Conservation (phyloP, 2,888 invertebrate genomes). For the Cerceris ruficornis region DNA sequence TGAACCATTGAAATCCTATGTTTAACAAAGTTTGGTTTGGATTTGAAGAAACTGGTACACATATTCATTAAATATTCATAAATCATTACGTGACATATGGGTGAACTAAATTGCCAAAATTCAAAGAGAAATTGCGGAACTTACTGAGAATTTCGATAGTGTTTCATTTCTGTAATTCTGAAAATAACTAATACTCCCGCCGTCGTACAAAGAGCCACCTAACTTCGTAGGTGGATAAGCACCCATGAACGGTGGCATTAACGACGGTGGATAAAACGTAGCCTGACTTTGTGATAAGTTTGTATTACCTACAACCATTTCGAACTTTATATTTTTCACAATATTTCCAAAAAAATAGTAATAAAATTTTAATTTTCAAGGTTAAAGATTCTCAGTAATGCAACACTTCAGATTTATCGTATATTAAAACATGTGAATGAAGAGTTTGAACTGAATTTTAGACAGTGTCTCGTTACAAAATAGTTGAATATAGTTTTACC, state of each 20-base stretch:
- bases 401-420: not conserved
- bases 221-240: slow-evolving; percentile 77
- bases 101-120: not conserved
- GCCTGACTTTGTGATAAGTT: slow-evolving; percentile 3
- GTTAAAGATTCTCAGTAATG: not conserved
- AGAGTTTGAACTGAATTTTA: not conserved
- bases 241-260: slow-evolving; percentile 77
- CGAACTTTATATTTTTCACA: too few relatives aligned
- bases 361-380: not conserved
- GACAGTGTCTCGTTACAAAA: not conserved
- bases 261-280: slow-evolving; percentile 18
- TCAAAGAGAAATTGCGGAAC: not conserved
- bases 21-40: too few relatives aligned
- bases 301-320: not conserved
- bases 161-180: slow-evolving; percentile 81
- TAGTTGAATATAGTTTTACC: too few relatives aligned
- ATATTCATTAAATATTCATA: not conserved
- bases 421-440: not conserved
- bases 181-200: slow-evolving; percentile 77
- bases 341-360: too few relatives aligned
- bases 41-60: not conserved
- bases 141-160: slow-evolving; percentile 80
- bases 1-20: too few relatives aligned
- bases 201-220: slow-evolving; percentile 72
- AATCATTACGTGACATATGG: not conserved